Evolutionary conservation across 2,797 vertebrate genomes (phyloP).

Genomic region (Gymnothorax javanicus): DNA sequence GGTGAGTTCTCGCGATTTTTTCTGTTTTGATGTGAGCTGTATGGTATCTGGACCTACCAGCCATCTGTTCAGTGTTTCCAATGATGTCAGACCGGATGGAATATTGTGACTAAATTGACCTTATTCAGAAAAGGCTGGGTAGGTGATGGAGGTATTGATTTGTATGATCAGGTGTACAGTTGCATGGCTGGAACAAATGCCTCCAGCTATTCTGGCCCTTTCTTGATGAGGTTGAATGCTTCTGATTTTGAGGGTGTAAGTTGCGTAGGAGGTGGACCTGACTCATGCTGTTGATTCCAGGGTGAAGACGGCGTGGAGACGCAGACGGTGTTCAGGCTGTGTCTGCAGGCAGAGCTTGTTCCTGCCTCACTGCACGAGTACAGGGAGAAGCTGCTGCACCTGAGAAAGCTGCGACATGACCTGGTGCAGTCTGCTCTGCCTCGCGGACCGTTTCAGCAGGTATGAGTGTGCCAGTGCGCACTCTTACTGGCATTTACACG

Average conservation of each 20-base stretch:
- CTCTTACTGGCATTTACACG: neutral
- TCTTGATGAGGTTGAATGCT: too few species aligned
- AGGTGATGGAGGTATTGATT: too few species aligned
- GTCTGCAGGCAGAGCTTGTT: slow-evolving; percentile 90
- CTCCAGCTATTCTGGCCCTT: too few species aligned
- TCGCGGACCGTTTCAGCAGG: slow-evolving; percentile 81
- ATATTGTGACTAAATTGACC: neutral
- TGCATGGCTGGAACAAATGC: too few species aligned
- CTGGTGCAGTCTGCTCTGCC: slow-evolving; percentile 75
- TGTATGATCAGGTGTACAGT: too few species aligned
- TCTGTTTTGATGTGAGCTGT: too few species aligned
- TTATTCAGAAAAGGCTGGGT: too few species aligned
- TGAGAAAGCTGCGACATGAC: slow-evolving; percentile 90
- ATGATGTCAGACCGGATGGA: neutral
- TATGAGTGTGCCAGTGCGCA: slow-evolving; percentile 48
- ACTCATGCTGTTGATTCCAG: slow-evolving; percentile 59
- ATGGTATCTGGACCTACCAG: neutral
- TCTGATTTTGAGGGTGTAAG: neutral
- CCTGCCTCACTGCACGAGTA: slow-evolving; percentile 92
- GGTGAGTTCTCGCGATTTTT: too few species aligned
- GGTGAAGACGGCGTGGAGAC: slow-evolving; percentile 66
- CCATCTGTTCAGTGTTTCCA: neutral
- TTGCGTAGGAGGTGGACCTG: neutral
- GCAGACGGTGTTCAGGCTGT: slow-evolving; percentile 78
- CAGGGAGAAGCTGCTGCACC: slow-evolving; percentile 91